Conservation (phyloP, 2,888 invertebrate genomes). For the Dolichomitus sp. region DNA sequence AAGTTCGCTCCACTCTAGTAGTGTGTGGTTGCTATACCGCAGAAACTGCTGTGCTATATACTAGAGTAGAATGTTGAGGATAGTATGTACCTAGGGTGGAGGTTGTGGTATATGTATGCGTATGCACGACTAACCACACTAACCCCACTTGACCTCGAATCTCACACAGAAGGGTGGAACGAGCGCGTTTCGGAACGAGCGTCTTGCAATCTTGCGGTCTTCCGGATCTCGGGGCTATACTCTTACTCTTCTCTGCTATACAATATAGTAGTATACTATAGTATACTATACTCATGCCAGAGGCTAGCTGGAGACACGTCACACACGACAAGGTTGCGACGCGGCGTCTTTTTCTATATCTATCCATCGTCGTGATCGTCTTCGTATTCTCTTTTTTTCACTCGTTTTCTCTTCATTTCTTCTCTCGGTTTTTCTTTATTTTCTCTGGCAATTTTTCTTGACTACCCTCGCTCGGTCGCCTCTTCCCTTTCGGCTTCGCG, state of each 20-base stretch:
- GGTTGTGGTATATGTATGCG: conserved; percentile 12
- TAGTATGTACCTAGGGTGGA: not conserved
- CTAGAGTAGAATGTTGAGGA: not conserved
- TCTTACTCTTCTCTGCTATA: conserved; percentile 27
- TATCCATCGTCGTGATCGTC: conserved; percentile 28
- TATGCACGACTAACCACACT: conserved; percentile 38
- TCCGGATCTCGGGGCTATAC: conserved; percentile 59
- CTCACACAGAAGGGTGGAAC: conserved; percentile 47
- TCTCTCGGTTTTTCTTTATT: conserved; percentile 28
- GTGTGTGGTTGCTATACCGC: not conserved
- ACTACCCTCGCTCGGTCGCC: not conserved
- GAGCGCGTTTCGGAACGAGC: conserved; percentile 51
- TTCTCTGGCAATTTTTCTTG: conserved; percentile 50
- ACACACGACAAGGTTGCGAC: conserved; percentile 44
- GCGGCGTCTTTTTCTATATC: conserved; percentile 37
- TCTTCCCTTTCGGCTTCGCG: not conserved
- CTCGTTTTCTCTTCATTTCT: conserved; percentile 55
- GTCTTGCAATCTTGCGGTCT: conserved; percentile 66
- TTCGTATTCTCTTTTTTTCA: conserved; percentile 27
- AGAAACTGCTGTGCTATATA: not conserved
- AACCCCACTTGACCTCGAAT: conserved; percentile 62
- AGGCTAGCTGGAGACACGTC: conserved; percentile 12
- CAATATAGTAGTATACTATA: conserved; percentile 10
- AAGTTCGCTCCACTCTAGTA: conserved; percentile 4
- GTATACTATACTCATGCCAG: conserved; percentile 30